Evolutionary conservation across 2,113 vertebrate species (phyloP), one percentile per base, ranked within the genome.

Genomic region (Limnothrissa miodon): DNA sequence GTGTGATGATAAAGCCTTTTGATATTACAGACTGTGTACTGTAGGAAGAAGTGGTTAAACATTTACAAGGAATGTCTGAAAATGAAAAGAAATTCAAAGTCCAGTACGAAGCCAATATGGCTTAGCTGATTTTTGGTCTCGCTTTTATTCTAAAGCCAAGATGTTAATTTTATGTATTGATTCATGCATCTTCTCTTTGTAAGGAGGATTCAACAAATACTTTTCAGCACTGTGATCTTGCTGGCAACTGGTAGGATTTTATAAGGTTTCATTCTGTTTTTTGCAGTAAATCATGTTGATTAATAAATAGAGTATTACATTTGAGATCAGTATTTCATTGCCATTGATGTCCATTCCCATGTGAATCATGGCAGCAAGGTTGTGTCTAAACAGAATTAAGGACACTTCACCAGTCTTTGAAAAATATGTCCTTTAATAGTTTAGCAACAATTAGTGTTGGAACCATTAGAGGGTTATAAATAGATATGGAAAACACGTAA

Each of bases 381-480:
- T 36, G 66, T 13, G 10, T 74, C 33, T 15, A 13, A 70, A 74
- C 29, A 39, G 10, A 74, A 74, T 74, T 11, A 74, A 74, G 1
- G 15, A 74, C 25, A 74, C 66, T 74, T 74, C 11, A 29, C 29
- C 66, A 74, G 36, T 74, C 66, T 36, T 74, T 74, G 66, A 74
- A 74, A 74, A 74, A 74, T 74, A 74, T 74, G 29, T 74, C 66
- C 33, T 74, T 74, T 74, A 74, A 74, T 74, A 36, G 29, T 74
- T 70, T 70, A 70, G 62, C 62, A 70, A 70, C 62, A 70, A 70
- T 83, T 86, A 83, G 85, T 83, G 87, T 83, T n/a, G 83, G 56
- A 25, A 13, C 66, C 29, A 39, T 36, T 17, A 36, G 3, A 3
- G 66, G 66, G 36, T 74, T 74, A 74, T 74, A 74, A 74, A 74